Base-by-base conservation (phyloP, 2,113 vertebrate genomes). In the Mobula birostris region DNA sequence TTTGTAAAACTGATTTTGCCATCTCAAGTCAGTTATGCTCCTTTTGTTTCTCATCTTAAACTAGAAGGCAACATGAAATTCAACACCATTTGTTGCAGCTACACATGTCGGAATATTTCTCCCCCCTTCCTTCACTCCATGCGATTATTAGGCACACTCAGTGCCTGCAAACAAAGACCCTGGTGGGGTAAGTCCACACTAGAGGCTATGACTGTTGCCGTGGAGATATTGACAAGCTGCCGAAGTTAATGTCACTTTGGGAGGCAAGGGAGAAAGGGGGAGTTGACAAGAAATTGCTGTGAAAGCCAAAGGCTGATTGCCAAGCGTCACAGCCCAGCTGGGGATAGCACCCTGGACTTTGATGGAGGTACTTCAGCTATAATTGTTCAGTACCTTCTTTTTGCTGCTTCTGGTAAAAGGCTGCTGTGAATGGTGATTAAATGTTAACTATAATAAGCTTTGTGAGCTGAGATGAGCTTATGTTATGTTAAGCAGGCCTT, bases 181-280 rank as follows among this genome's bases (percentile, higher is more conserved):
- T 29, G 68, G 21, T 12, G 48, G 68, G 32, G 40, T 32, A 72
- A 1, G 91, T 29, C 91, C 11, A 56, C 70, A 11, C 11, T 11
- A 48, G 29, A 93, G 24, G 68, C 68, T n/a, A 7, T 70, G 40
- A 93, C 32, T 4, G 91, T 93, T 93, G 70, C 36, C 32, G 27
- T 29, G 91, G 91, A 93, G 70, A 93, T 72, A 56, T 56, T 93
- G 91, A 93, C 68, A 93, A 93, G 91, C 91, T 74, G 70, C 68
- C 40, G 9, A 70, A 36, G 21, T 74, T 93, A 48, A 74, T 76
- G 91, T 93, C 91, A 74, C 91, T 93, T 48, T 3, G 91, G 3
- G 36, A 93, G 40, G 7, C 1, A 40, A 21, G 24, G 36, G n/a
- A 91, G 63, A 68, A 68, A 93, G 27, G 12, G 91, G 27, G 2